These are phyloP conservation scores for Deilephila elpenor DNA, from an alignment of 2,888 invertebrate genomes.

Conservation along the genomic window DNA sequence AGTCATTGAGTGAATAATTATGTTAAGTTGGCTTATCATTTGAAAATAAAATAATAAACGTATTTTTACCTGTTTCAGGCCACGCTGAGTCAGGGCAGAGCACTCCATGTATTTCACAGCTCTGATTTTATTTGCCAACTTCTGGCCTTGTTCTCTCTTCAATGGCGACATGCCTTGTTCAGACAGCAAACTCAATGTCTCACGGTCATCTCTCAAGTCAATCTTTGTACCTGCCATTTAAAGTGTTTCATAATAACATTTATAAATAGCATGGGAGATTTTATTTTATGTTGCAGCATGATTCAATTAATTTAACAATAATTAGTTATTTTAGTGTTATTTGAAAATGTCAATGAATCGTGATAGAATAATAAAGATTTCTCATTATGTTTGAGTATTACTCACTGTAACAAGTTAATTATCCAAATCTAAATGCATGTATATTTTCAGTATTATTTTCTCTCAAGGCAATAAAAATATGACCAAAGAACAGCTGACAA, in stretches of 20 bases:
- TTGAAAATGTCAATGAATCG: too few species aligned
- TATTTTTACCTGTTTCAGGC: conserved; percentile 91
- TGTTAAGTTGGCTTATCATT: too few species aligned
- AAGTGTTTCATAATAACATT: conserved; percentile 37
- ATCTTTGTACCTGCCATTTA: conserved; percentile 94
- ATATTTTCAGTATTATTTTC: too few species aligned
- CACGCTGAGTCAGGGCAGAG: conserved; percentile 99
- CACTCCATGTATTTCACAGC: conserved; percentile 99
- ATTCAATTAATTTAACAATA: too few species aligned
- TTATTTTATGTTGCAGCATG: neutral
- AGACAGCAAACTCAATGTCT: conserved; percentile 94
- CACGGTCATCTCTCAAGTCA: conserved; percentile 98
- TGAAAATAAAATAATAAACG: neutral
- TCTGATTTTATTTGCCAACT: conserved; percentile 98
- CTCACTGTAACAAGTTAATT: too few species aligned
- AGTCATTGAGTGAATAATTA: too few species aligned
- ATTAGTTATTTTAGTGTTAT: too few species aligned
- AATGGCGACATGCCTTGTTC: conserved; percentile 98
- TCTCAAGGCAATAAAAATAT: too few species aligned
- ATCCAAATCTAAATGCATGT: too few species aligned
- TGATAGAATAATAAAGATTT: too few species aligned
- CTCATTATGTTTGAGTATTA: too few species aligned
- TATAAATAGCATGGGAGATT: neutral
- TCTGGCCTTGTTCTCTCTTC: conserved; percentile 98
- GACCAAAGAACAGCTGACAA: too few species aligned